Percentiles rank a stretch among this genome's conserved stretches.
Conservation (phyloP, 2,888 invertebrate genomes). For the Aphodius granarius region DNA sequence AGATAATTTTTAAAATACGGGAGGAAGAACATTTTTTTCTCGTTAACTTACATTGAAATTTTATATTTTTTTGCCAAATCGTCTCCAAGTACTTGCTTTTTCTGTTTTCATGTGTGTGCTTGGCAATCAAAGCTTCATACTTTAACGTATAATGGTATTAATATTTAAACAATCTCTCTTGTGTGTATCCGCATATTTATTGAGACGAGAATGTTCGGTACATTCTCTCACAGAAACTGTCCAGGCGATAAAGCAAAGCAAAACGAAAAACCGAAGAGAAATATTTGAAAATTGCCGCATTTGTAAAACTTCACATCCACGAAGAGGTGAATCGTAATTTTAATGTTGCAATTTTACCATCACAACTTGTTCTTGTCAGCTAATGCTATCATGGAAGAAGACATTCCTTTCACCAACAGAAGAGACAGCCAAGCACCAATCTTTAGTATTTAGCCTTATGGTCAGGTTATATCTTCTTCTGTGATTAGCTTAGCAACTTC, state of each 20-base stretch:
- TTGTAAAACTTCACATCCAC: too few relatives aligned
- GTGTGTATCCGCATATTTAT: neutral
- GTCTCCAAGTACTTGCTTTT: neutral
- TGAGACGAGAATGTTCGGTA: neutral
- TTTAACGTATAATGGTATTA: neutral
- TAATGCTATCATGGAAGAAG: too few relatives aligned
- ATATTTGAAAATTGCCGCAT: too few relatives aligned
- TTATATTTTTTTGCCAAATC: neutral
- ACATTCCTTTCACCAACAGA: too few relatives aligned
- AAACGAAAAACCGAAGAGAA: too few relatives aligned
- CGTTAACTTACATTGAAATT: neutral
- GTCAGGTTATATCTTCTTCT: too few relatives aligned
- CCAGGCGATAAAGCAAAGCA: neutral
- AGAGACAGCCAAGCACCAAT: too few relatives aligned
- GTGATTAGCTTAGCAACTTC: too few relatives aligned
- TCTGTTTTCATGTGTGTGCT: neutral
- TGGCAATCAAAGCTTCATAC: neutral
- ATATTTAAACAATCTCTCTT: neutral
- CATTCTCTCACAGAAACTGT: neutral
- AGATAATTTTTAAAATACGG: neutral
- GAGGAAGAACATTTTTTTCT: neutral
- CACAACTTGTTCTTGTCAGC: too few relatives aligned
- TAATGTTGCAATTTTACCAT: too few relatives aligned
- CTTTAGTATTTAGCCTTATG: too few relatives aligned
- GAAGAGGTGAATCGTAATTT: too few relatives aligned